Base-by-base conservation (phyloP, 92 coral and sea anemone genomes). In the Zoanthus gigantus region DNA sequence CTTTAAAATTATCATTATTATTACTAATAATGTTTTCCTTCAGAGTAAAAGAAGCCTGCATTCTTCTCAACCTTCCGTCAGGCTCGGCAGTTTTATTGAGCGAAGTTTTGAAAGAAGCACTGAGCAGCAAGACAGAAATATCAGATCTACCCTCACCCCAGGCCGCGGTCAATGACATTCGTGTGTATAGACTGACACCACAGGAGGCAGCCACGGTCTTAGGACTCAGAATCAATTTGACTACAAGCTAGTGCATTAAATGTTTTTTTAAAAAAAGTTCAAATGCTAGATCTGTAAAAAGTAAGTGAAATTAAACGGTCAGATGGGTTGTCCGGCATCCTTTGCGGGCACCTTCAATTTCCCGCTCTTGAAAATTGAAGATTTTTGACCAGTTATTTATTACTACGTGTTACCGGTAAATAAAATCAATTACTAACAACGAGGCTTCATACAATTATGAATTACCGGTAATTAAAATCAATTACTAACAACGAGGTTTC, bases 1-100 rank as follows among this genome's bases (percentile, higher is more conserved):
- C 42, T 37, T 37, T 37, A 37, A 2, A 2, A 37, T 37, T 37
- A 34, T 34, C 3, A 34, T 34, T 34, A 37, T 37, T 37, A 37
- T 37, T 37, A 37, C 4, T 37, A 37, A 37, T 63, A 63, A 63
- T n/a, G 57, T 34, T 61, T 77, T 31, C 56, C 79, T 69, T 18
- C 76, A 97, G 99, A 87, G 94, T 95, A 54, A 97, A 97, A 87
- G 99, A 97, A 79, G 96, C 97, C 17, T 90, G 95, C 68, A 93
- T 95, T 58, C 85, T 97, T 15, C 92, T 97, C 53, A 95, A 95
- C 90, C 97, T 95, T 37, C 66, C 89, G 73, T 93, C 99, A 81
- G 99, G 99, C 31, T 92, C 99, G n/a, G 98, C 99, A 6, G 91
- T 97, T 76, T 82, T 97, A 6, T 83, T 97, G 67, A 83, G 91